Conservation (phyloP, 2,888 invertebrate species). For the Octodonta nipae region DNA sequence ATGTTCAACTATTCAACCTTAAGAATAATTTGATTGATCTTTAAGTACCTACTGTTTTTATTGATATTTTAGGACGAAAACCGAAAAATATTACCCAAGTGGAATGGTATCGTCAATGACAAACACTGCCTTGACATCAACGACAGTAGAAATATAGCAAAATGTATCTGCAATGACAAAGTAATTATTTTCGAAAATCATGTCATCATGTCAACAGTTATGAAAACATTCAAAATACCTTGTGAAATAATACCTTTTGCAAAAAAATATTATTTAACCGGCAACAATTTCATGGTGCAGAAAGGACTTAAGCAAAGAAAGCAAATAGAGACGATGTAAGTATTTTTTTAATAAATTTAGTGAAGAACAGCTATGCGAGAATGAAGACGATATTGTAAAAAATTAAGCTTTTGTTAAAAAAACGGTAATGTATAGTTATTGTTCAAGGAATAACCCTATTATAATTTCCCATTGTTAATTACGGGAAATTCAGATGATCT, state of each 20-base stretch:
- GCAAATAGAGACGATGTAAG: constrained; percentile 26
- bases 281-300: constrained; percentile 21
- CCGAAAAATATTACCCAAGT: constrained; percentile 17
- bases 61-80: constrained; percentile 15
- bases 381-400: too few species aligned
- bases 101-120: constrained; percentile 29
- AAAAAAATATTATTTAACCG: constrained; percentile 19
- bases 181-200: constrained; percentile 32
- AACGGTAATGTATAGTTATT: too few species aligned
- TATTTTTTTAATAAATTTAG: constrained; percentile 7
- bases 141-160: constrained; percentile 21
- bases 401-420: too few species aligned
- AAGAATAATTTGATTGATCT: neutral
- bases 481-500: too few species aligned
- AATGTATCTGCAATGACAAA: constrained; percentile 29
- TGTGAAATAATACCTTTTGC: constrained; percentile 21
- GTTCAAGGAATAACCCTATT: too few species aligned
- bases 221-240: constrained; percentile 17
- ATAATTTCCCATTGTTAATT: too few species aligned
- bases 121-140: constrained; percentile 30
- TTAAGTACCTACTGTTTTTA: neutral
- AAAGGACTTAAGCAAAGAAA: constrained; percentile 22
- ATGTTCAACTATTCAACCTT: too few species aligned
- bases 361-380: too few species aligned
- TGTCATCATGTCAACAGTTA: constrained; percentile 25